A percentile compares a stretch with the other conserved stretches of the same genome.
These are phyloP conservation scores for Enteromius unitaeniatus DNA, from an alignment of 2,797 vertebrate genomes.

Conservation along the genomic window DNA sequence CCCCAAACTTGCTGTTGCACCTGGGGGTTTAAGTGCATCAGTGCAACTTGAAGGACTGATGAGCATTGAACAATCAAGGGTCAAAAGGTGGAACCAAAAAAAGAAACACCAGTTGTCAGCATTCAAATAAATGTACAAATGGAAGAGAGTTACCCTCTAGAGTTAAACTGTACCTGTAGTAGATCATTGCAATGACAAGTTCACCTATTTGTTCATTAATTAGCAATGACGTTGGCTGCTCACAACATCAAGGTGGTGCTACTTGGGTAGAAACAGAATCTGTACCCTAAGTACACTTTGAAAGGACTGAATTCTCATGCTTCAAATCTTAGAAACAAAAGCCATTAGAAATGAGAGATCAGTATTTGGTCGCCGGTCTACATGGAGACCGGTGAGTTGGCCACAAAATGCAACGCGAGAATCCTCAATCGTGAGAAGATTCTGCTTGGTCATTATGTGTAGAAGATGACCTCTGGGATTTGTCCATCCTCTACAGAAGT, in stretches of 20 bases:
- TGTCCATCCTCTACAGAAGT: conserved; percentile 98
- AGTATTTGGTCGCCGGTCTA: conserved; percentile 51
- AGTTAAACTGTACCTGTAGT: conserved; percentile 40
- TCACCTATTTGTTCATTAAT: conserved; percentile 19
- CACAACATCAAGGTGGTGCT: conserved; percentile 41
- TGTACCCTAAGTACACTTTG: conserved; percentile 48
- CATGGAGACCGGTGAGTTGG: conserved; percentile 49
- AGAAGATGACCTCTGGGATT: conserved; percentile 98
- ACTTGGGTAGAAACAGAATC: conserved; percentile 50
- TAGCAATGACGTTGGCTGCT: conserved; percentile 31
- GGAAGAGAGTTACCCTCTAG: conserved; percentile 10
- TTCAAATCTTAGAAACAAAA: conserved; percentile 27
- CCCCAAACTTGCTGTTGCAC: conserved; percentile 43
- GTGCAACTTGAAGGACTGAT: conserved; percentile 56
- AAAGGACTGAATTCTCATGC: conserved; percentile 51
- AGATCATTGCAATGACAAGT: neutral
- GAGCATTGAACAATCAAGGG: conserved; percentile 40
- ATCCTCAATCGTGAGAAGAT: conserved; percentile 36
- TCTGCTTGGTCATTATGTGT: conserved; percentile 81
- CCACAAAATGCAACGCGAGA: conserved; percentile 41
- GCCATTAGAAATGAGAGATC: conserved; percentile 42
- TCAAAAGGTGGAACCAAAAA: conserved; percentile 38
- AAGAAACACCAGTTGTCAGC: conserved; percentile 24
- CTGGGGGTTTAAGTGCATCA: conserved; percentile 65
- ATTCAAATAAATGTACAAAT: conserved; percentile 13